Base-by-base conservation (phyloP, 37 sponge, comb jelly and placozoan species). In the Hexactinellida sp. region DNA sequence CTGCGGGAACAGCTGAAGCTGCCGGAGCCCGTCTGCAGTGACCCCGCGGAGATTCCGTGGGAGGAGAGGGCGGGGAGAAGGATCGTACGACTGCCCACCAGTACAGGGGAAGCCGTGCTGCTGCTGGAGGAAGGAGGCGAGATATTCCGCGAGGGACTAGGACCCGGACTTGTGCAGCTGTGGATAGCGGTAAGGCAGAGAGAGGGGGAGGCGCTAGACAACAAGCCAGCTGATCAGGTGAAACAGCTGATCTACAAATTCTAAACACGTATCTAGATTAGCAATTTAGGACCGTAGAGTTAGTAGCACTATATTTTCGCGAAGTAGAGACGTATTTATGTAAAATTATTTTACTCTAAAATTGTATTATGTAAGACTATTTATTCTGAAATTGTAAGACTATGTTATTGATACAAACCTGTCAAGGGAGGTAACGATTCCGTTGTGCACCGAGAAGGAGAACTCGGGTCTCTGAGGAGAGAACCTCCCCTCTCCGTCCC, bases 401-500 rank as follows among this genome's bases (percentile, higher is more conserved):
- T n/a, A n/a, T n/a, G n/a, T n/a, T n/a, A n/a, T n/a, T n/a, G 7
- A 83, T 38, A 3, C 38, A 24, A 7, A 83, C 39, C 47, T 39
- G 47, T 28, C 13, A 7, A 63, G 76, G 25, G 76, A 63, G 30
- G 76, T 32, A 7, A 63, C 76, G 13, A 63, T 63, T 7, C 76
- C 76, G 13, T 23, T 63, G 76, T 63, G 76, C 13, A 28, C 30
- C 5, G 76, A 63, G 47, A 83, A 38, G 28, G 47, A 83, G 5
- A 83, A 9, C 19, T 39, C 39, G 5, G 47, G 47, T 39, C 24
- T 83, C 47, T 83, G 47, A 25, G 47, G 84, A 23, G 84, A 23
- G 28, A 41, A 39, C 76, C 76, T 63, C 25, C 76, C 76, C 13
- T 98, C 99, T 0, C 89, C 38, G 83, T 98, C 99, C 85, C 85